Evolutionary conservation across 2,888 invertebrate species (phyloP).

Genomic region (Clepsis dumicolana): DNA sequence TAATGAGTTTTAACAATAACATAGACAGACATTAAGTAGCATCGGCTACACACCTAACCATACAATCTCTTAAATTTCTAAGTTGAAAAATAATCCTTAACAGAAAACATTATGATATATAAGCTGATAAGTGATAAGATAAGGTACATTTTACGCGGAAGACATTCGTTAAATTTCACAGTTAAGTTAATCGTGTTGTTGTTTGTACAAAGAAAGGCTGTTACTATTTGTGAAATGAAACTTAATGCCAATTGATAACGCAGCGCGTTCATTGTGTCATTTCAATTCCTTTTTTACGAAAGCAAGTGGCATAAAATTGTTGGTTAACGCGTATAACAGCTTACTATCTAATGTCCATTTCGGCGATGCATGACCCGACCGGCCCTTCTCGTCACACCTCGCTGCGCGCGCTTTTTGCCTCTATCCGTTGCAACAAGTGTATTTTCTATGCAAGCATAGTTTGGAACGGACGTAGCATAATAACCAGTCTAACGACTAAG

Average conservation of each 20-base stretch:
- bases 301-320: conserved; percentile 35
- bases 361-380: conserved; percentile 42
- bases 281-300: conserved; percentile 14
- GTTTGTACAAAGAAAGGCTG: no score
- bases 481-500: conserved; percentile 4
- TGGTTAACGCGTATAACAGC: conserved; percentile 28
- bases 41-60: no score
- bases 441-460: conserved; percentile 32
- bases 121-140: no score
- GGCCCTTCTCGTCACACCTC: conserved; percentile 34
- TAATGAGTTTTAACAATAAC: no score
- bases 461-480: conserved; percentile 25
- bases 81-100: no score
- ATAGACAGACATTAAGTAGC: no score
- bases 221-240: no score
- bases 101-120: no score
- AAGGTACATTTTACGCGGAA: no score
- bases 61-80: no score
- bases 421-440: conserved; percentile 41
- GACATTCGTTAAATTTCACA: no score
- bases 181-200: no score
- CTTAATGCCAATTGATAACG: not conserved
- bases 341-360: conserved; percentile 37
- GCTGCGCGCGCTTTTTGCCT: conserved; percentile 34
- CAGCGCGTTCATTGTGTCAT: not conserved